Evolutionary conservation across 2,797 vertebrate genomes (phyloP).

Genomic region (Hemitrygon akajei): DNA sequence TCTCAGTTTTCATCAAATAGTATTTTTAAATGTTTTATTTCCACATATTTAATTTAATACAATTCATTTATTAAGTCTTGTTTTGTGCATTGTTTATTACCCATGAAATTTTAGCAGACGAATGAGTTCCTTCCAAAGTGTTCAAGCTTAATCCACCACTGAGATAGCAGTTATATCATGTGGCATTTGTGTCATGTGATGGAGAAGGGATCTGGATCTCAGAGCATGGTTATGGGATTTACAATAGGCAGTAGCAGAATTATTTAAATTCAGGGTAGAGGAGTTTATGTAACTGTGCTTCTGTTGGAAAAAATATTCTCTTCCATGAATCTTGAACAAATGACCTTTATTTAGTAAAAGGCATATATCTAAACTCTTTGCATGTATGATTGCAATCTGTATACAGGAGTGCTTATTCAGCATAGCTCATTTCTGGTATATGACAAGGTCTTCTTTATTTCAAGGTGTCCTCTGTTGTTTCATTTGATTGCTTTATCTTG

Average conservation of each 20-base stretch:
- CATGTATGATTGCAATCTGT: conserved; percentile 93
- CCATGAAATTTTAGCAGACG: background rate
- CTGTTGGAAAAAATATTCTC: background rate
- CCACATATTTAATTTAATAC: background rate
- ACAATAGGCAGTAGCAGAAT: background rate
- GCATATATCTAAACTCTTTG: conserved; percentile 72
- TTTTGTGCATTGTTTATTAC: background rate
- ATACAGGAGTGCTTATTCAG: conserved; percentile 92
- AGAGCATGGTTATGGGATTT: background rate
- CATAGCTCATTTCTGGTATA: conserved; percentile 83
- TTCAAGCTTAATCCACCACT: background rate
- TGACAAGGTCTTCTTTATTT: conserved; percentile 95
- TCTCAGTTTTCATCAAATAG: background rate
- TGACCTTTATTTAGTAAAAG: conserved; percentile 79
- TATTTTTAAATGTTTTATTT: background rate
- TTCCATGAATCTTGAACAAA: conserved; percentile 58
- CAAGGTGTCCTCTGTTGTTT: conserved; percentile 96
- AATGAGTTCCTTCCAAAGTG: background rate
- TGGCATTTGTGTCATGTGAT: background rate
- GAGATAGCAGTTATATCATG: background rate
- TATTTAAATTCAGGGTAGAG: background rate
- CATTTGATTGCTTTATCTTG: conserved; percentile 10
- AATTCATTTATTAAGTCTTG: background rate
- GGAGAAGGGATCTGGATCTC: background rate
- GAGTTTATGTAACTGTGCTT: background rate